Conservation (phyloP, 2,797 vertebrate genomes). For the Hipposideros larvatus region DNA sequence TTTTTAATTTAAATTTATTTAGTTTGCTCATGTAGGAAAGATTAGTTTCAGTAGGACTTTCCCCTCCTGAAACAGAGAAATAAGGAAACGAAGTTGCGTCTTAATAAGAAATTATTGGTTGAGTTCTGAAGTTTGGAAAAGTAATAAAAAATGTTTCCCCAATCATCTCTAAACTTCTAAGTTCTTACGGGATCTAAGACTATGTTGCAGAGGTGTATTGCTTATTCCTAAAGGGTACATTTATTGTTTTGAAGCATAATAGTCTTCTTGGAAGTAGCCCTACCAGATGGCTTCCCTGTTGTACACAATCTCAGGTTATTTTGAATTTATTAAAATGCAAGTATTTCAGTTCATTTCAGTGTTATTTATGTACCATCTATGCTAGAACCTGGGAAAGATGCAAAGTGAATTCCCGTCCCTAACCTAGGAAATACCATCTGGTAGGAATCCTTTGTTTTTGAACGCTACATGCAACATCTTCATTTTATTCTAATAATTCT, state of each 20-base stretch:
- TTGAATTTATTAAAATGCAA: slow-evolving; percentile 58
- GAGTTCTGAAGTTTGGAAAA: slow-evolving; percentile 35
- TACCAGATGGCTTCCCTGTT: slow-evolving; percentile 16
- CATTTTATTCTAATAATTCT: slow-evolving; percentile 38
- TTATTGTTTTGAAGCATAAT: slow-evolving; percentile 54
- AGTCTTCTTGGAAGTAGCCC: slow-evolving; percentile 31
- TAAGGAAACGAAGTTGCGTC: slow-evolving; percentile 24
- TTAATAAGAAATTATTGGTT: slow-evolving; percentile 45
- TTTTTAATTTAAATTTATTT: slow-evolving; percentile 56
- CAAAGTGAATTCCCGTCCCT: slow-evolving; percentile 11
- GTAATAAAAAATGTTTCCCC: neutral
- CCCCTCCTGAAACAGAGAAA: neutral
- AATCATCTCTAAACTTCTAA: neutral
- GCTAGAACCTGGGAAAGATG: slow-evolving; percentile 48
- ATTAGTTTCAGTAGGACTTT: slow-evolving; percentile 18
- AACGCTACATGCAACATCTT: neutral
- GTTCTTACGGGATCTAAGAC: slow-evolving; percentile 19
- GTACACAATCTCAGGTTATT: slow-evolving; percentile 13
- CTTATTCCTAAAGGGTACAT: neutral
- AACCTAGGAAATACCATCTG: slow-evolving; percentile 37
- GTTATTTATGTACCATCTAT: slow-evolving; percentile 31
- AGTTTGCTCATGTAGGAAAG: slow-evolving; percentile 31
- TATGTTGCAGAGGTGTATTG: neutral
- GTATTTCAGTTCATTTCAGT: slow-evolving; percentile 56
- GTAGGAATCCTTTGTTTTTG: slow-evolving; percentile 27